Percentiles rank a stretch among this genome's conserved stretches.
phyloP scores from a whole-genome alignment of 1,140 invertebrate species.

The Macrobrachium nipponense region DNA sequence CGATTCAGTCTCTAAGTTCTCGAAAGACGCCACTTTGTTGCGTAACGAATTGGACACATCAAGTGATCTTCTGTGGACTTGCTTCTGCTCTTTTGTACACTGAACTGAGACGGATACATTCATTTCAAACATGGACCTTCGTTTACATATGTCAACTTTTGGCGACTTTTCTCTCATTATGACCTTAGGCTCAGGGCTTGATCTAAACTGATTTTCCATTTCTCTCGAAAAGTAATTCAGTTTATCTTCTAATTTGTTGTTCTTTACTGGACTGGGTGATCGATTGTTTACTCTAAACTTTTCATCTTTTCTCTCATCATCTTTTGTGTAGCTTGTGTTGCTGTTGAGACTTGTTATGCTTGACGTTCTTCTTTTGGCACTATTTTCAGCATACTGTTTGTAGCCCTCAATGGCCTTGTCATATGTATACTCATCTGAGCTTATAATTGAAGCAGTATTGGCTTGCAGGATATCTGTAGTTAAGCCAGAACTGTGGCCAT shows the following conservation, averaged over 20 bases:
- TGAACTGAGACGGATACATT: constrained; percentile 31
- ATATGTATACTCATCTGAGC: constrained; percentile 79
- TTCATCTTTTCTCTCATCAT: constrained; percentile 65
- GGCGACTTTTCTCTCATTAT: constrained; percentile 64
- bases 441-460: constrained; percentile 15
- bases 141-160: constrained; percentile 84
- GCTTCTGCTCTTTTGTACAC: constrained; percentile 47
- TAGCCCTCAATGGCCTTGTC: constrained; percentile 87
- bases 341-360: constrained; percentile 65
- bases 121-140: constrained; percentile 84
- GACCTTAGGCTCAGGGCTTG: constrained; percentile 47
- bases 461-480: constrained; percentile 28
- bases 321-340: constrained; percentile 66
- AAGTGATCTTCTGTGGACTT: constrained; percentile 68
- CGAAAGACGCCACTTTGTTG: constrained; percentile 64
- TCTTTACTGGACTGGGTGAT: constrained; percentile 52
- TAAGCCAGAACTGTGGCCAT: constrained; percentile 45
- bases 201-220: constrained; percentile 58
- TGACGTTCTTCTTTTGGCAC: constrained; percentile 62
- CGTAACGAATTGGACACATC: constrained; percentile 64
- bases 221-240: constrained; percentile 62
- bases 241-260: constrained; percentile 57
- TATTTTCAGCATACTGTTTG: constrained; percentile 76
- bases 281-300: constrained; percentile 64
- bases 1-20: constrained; percentile 62